Evolutionary conservation across 2,113 vertebrate species (phyloP).

Genomic region (Accipiter virgatus): DNA sequence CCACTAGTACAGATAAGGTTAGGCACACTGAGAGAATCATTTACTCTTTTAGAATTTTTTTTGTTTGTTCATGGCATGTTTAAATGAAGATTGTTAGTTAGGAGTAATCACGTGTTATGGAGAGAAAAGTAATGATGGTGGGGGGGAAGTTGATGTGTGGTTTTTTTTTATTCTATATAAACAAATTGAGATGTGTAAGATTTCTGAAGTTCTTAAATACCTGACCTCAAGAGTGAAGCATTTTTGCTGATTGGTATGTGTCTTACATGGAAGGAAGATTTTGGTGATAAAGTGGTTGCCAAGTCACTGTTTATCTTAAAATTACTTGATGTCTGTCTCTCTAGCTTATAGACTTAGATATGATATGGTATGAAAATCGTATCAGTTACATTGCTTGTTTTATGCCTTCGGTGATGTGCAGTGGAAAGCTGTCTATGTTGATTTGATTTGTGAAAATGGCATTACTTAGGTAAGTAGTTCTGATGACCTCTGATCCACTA

Average conservation of each 20-base stretch:
- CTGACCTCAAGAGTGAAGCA: background rate
- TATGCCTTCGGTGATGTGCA: background rate
- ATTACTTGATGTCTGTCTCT: background rate
- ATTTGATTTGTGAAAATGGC: background rate
- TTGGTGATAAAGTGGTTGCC: background rate
- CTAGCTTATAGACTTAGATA: background rate
- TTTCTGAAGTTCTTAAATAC: background rate
- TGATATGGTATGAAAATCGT: background rate
- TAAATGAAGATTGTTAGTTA: background rate
- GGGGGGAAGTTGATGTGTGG: background rate
- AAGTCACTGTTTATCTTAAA: background rate
- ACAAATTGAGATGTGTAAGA: background rate
- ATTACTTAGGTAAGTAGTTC: background rate
- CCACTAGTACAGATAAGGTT: background rate
- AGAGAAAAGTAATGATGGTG: background rate
- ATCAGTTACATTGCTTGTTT: background rate
- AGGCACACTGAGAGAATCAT: background rate
- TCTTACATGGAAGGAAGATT: background rate
- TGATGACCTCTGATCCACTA: background rate
- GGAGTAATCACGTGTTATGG: rapidly evolving
- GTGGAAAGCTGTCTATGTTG: background rate
- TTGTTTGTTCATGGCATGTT: background rate
- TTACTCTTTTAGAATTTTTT: background rate
- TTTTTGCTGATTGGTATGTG: background rate
- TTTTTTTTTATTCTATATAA: background rate